These are phyloP conservation scores for Agrotis exclamationis DNA, from an alignment of 2,888 invertebrate genomes.

Conservation along the genomic window DNA sequence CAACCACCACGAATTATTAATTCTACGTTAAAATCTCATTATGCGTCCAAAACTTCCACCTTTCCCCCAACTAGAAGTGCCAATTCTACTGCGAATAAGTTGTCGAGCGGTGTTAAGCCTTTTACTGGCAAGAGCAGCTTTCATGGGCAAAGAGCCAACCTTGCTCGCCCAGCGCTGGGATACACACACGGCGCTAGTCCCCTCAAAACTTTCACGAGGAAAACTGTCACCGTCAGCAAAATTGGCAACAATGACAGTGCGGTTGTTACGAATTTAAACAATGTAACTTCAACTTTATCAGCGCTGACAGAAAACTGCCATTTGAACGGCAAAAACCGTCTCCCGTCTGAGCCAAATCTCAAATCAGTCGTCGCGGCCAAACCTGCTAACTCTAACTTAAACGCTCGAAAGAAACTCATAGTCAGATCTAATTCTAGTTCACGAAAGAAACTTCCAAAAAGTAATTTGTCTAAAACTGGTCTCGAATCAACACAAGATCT, in stretches of 20 bases:
- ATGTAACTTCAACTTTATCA: slow-evolving; percentile 85
- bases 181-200: slow-evolving; percentile 84
- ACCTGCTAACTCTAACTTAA: slow-evolving; percentile 72
- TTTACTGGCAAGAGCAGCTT: slow-evolving; percentile 85
- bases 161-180: slow-evolving; percentile 81
- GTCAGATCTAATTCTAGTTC: slow-evolving; percentile 85
- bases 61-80: slow-evolving; percentile 88
- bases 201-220: slow-evolving; percentile 84
- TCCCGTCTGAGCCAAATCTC: slow-evolving; percentile 85
- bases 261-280: slow-evolving; percentile 76
- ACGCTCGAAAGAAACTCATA: slow-evolving; percentile 84
- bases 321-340: slow-evolving; percentile 85
- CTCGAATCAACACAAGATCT: slow-evolving; percentile 84
- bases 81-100: slow-evolving; percentile 81
- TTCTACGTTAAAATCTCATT: slow-evolving; percentile 80
- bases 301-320: slow-evolving; percentile 88
- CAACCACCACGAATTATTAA: slow-evolving; percentile 80
- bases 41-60: slow-evolving; percentile 85
- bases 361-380: slow-evolving; percentile 76
- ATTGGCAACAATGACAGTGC: slow-evolving; percentile 76
- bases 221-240: slow-evolving; percentile 76
- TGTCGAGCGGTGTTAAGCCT: slow-evolving; percentile 79
- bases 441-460: slow-evolving; percentile 85
- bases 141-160: slow-evolving; percentile 86
- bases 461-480: slow-evolving; percentile 75